These are phyloP conservation scores for Dasyurus viverrinus DNA, from an alignment of 2,113 vertebrate species.

Conservation along the genomic window DNA sequence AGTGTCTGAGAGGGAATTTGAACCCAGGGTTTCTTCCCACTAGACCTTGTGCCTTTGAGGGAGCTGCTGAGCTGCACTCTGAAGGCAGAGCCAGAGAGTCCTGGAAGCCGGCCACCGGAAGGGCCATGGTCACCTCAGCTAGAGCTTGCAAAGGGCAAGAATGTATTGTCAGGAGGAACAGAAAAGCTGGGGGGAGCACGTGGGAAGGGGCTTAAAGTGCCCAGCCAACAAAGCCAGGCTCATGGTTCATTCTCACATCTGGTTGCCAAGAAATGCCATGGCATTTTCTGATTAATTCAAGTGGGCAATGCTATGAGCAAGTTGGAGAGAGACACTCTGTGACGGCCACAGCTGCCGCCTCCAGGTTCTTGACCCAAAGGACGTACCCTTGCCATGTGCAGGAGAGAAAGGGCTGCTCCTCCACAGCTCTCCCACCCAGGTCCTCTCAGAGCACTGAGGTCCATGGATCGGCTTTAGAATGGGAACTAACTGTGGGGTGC, in stretches of 20 bases:
- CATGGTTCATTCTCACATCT: no score
- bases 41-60: neutral
- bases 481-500: neutral
- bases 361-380: neutral
- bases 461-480: neutral
- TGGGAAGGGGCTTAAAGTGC: neutral
- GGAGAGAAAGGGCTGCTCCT: neutral
- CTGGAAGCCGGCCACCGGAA: neutral
- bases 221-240: neutral
- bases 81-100: neutral
- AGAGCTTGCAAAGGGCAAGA: neutral
- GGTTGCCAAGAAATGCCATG: no score
- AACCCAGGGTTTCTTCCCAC: neutral
- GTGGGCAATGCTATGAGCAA: neutral
- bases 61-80: neutral
- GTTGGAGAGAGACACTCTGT: neutral
- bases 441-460: no score
- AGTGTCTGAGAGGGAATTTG: neutral
- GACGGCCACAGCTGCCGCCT: neutral
- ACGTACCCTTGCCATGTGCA: no score
- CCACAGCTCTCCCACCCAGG: no score
- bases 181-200: neutral
- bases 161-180: neutral
- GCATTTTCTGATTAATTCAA: neutral
- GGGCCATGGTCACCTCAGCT: neutral